A percentile compares a stretch with the other conserved stretches of the same genome.
phyloP scores from a whole-genome alignment of 1,140 invertebrate species.

The Drosophila nebulosa region DNA sequence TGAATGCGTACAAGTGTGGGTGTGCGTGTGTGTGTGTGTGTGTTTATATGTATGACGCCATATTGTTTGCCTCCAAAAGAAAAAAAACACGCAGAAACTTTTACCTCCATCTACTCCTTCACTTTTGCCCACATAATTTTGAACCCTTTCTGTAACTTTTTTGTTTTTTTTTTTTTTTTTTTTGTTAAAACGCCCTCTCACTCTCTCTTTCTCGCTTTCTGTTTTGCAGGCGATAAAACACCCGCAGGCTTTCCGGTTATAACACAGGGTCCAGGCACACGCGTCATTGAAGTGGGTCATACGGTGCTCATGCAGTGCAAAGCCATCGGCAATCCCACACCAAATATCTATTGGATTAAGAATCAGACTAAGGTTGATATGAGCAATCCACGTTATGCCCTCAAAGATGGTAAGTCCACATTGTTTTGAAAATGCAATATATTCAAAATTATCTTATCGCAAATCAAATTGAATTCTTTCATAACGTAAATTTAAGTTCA shows the following conservation, averaged over 20 bases:
- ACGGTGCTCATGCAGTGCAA: constrained; percentile 93
- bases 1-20: background rate
- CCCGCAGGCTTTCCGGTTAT: constrained; percentile 96
- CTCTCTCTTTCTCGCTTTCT: constrained; percentile 13
- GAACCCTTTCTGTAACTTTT: constrained; percentile 37
- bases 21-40: background rate
- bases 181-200: background rate
- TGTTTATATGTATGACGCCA: constrained; percentile 24
- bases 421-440: no score
- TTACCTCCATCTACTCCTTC: constrained; percentile 6
- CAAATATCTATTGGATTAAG: constrained; percentile 95
- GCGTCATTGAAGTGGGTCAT: constrained; percentile 98
- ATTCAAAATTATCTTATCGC: no score
- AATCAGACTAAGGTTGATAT: constrained; percentile 94
- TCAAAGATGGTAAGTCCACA: constrained; percentile 88
- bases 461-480: no score
- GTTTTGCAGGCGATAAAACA: constrained; percentile 88
- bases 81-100: constrained; percentile 23
- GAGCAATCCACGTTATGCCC: constrained; percentile 91
- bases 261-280: constrained; percentile 87
- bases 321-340: constrained; percentile 91
- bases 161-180: no score
- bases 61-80: constrained; percentile 56
- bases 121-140: constrained; percentile 52
- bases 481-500: no score